phyloP scores from a whole-genome alignment of 2,113 vertebrate species.

The Nothocercus julius region DNA sequence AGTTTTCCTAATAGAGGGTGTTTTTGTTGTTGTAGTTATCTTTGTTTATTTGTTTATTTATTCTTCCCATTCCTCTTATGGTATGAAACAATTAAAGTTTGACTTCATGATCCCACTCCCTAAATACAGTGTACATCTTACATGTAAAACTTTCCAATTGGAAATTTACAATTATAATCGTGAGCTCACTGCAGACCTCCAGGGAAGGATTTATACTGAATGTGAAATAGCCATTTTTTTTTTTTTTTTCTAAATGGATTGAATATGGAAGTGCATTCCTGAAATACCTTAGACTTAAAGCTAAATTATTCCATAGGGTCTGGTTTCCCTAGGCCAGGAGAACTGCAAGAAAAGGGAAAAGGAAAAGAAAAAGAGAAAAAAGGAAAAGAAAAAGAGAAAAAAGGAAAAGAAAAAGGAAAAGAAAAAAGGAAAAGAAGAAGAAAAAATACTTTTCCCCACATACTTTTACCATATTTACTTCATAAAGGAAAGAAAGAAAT shows the following conservation, averaged over 20 bases:
- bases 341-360: background rate
- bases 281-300: background rate
- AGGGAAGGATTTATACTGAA: constrained; percentile 43
- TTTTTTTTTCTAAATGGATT: background rate
- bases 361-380: background rate
- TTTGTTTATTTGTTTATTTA: background rate
- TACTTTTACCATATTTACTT: background rate
- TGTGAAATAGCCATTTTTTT: constrained; percentile 4
- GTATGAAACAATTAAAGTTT: constrained; percentile 32
- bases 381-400: background rate
- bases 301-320: background rate
- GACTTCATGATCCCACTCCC: background rate
- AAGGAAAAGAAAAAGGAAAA: background rate
- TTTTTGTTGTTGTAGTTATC: background rate
- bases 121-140: constrained; percentile 18
- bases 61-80: background rate
- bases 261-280: background rate
- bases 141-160: constrained; percentile 21
- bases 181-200: background rate
- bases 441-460: background rate
- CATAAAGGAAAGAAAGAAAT: background rate
- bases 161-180: constrained; percentile 61
- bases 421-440: background rate
- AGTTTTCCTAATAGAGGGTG: background rate
- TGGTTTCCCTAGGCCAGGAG: background rate